A percentile compares a stretch with the other conserved stretches of the same genome.
phyloP scores from a whole-genome alignment of 2,797 vertebrate genomes.

The Molossus alvarezi region DNA sequence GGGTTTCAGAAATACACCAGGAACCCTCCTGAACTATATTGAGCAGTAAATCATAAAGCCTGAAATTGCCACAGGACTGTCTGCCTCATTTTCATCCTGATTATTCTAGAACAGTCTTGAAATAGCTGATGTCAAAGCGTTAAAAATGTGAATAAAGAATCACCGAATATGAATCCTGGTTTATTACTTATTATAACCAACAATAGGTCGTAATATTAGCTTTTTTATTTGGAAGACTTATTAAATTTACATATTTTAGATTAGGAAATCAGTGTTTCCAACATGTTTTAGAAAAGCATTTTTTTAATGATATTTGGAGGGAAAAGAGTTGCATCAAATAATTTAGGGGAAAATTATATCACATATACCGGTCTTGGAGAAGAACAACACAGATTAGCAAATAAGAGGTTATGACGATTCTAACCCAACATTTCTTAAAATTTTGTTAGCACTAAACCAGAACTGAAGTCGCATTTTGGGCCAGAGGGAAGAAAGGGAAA shows the following conservation, averaged over 20 bases:
- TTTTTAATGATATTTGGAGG: background rate
- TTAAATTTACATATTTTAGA: background rate
- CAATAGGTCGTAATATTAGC: background rate
- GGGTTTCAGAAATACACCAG: background rate
- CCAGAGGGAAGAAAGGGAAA: background rate
- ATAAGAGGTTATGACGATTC: background rate
- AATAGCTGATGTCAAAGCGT: background rate
- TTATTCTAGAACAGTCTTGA: background rate
- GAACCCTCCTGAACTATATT: background rate
- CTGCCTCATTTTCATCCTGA: background rate
- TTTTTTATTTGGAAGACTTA: background rate
- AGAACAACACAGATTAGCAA: background rate
- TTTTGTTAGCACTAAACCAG: background rate
- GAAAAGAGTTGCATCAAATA: background rate
- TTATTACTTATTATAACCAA: background rate
- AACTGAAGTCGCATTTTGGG: background rate
- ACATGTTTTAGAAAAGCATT: background rate
- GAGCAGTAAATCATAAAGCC: background rate
- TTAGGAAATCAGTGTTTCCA: background rate
- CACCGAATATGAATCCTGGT: background rate
- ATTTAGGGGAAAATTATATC: background rate
- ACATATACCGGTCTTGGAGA: background rate
- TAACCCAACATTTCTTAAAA: background rate
- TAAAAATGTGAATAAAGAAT: conserved; percentile 21
- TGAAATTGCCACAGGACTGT: background rate